Evolutionary conservation across 2,888 invertebrate genomes (phyloP).

Genomic region (Sminthurinus aureus): DNA sequence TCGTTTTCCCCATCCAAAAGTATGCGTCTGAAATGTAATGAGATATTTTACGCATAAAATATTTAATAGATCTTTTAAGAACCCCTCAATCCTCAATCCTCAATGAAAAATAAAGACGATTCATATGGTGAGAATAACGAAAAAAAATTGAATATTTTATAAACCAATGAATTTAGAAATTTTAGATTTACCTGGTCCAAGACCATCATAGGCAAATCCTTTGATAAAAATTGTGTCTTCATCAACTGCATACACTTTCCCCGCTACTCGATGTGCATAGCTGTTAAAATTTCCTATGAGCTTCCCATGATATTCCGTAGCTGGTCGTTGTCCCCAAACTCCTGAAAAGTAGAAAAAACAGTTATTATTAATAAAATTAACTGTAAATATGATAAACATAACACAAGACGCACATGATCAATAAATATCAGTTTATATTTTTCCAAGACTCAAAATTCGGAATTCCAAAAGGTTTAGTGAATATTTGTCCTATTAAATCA

Average conservation of each 20-base stretch:
- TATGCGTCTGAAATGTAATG: conserved; percentile 71
- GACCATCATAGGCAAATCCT: conserved; percentile 87
- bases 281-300: conserved; percentile 76
- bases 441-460: no score
- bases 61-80: no score
- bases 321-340: conserved; percentile 1
- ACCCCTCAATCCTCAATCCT: neutral
- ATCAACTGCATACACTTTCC: conserved; percentile 86
- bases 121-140: neutral
- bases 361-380: neutral
- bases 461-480: no score
- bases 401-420: no score
- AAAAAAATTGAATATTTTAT: neutral
- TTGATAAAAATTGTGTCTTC: conserved; percentile 87
- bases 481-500: no score
- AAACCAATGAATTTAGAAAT: no score
- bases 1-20: conserved; percentile 88
- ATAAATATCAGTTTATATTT: no score
- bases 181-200: conserved; percentile 70
- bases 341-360: neutral
- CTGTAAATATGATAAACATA: neutral
- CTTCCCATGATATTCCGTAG: conserved; percentile 73
- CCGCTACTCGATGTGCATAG: conserved; percentile 81
- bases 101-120: neutral
- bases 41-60: no score